phyloP scores from a whole-genome alignment of 2,888 invertebrate species.

The Argyra leucocephala region DNA sequence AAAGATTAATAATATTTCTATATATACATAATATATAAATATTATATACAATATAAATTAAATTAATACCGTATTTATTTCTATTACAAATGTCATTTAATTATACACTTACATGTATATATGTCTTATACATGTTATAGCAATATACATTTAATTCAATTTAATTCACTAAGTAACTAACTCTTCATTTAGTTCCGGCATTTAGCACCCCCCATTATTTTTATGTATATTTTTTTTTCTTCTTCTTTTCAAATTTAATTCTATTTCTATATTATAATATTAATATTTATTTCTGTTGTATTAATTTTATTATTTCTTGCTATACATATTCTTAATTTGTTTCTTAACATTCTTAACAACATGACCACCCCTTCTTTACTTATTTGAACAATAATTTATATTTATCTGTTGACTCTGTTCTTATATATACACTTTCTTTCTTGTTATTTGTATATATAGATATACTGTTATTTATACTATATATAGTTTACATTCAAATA shows the following conservation, averaged over 20 bases:
- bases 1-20: not conserved
- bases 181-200: conserved; percentile 18
- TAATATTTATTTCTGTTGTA: not conserved
- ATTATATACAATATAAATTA: not conserved
- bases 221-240: not conserved
- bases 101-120: not conserved
- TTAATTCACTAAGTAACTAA: conserved; percentile 17
- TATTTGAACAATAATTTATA: no score
- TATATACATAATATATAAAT: not conserved
- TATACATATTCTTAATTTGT: not conserved
- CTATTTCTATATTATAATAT: not conserved
- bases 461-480: no score
- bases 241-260: not conserved
- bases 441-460: no score
- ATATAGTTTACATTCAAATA: not conserved
- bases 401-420: no score
- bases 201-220: conserved; percentile 15
- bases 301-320: not conserved
- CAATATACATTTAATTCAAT: not conserved
- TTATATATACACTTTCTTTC: no score
- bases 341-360: not conserved
- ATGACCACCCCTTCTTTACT: no score
- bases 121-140: not conserved
- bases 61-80: not conserved
- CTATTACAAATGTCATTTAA: not conserved